Evolutionary conservation across 2,888 invertebrate genomes (phyloP).

Genomic region (Ariolimax columbianus): DNA sequence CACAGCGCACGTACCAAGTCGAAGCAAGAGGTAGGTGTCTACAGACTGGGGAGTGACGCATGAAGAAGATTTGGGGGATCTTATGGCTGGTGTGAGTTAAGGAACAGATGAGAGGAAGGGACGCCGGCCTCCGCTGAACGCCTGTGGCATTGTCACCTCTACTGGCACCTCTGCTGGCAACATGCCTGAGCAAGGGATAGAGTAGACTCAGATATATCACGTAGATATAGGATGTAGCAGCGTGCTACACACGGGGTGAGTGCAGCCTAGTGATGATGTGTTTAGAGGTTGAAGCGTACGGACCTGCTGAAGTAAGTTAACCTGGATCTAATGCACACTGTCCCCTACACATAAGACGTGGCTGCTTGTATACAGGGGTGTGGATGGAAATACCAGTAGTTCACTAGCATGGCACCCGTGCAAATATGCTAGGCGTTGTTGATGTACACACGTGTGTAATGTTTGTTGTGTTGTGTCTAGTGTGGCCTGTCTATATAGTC

Average conservation of each 20-base stretch:
- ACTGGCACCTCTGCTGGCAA: slow-evolving; percentile 46
- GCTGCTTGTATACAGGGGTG: too few species aligned
- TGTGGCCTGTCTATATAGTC: too few species aligned
- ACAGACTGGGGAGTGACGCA: slow-evolving; percentile 29
- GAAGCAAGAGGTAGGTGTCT: slow-evolving; percentile 44
- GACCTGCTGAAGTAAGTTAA: not conserved
- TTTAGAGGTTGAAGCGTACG: not conserved
- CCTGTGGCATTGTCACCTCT: slow-evolving; percentile 35
- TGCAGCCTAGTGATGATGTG: not conserved
- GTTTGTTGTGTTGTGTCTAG: too few species aligned
- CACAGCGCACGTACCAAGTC: slow-evolving; percentile 44
- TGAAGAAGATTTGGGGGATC: slow-evolving; percentile 24
- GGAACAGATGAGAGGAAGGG: slow-evolving; percentile 26
- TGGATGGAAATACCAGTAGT: too few species aligned
- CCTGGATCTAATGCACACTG: not conserved
- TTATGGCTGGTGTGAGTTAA: slow-evolving; percentile 20
- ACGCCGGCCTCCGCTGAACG: slow-evolving; percentile 21
- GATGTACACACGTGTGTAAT: too few species aligned
- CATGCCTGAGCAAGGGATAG: slow-evolving; percentile 14
- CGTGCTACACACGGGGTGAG: slow-evolving; percentile 11
- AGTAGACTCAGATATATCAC: slow-evolving; percentile 20
- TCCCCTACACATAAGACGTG: not conserved
- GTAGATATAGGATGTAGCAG: not conserved
- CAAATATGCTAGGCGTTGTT: too few species aligned
- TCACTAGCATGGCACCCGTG: too few species aligned